Percentiles rank a stretch among this genome's conserved stretches.
These are phyloP conservation scores for Zosterops pallidus DNA, from an alignment of 2,113 vertebrate species.

Conservation along the genomic window DNA sequence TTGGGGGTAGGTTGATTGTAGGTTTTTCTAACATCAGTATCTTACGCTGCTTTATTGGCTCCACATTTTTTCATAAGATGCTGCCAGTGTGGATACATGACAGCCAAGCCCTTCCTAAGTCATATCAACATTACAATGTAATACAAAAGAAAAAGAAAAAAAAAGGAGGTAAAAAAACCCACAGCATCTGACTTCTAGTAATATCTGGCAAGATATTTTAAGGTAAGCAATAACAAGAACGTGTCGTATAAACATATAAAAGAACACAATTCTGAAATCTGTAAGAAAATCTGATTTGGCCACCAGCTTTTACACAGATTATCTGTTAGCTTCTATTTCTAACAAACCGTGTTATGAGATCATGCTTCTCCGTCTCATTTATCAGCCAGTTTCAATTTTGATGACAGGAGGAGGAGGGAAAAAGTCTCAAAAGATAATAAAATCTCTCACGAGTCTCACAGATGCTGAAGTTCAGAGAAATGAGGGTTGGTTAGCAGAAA, in stretches of 20 bases:
- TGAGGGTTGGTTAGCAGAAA: neutral
- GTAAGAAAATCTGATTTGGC: constrained; percentile 39
- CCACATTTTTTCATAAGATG: neutral
- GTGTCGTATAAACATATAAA: neutral
- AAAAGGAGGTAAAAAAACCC: rapidly evolving
- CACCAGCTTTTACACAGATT: constrained; percentile 45
- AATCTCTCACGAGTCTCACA: constrained; percentile 18
- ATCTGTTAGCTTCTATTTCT: constrained; percentile 38
- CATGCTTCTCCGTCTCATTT: constrained; percentile 15
- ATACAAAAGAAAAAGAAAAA: neutral
- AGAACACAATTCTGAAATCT: constrained; percentile 1
- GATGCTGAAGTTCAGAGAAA: neutral
- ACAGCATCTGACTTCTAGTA: neutral
- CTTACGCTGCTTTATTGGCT: neutral
- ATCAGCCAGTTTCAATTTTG: constrained; percentile 47
- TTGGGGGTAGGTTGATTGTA: neutral
- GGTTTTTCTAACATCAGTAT: neutral
- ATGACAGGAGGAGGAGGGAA: constrained; percentile 42
- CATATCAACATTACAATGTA: neutral
- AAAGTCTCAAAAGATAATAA: constrained; percentile 7
- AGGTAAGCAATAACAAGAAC: constrained; percentile 11
- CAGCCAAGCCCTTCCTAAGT: neutral
- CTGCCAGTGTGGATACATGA: neutral
- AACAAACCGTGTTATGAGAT: constrained; percentile 46
- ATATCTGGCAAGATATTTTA: neutral